Evolutionary conservation across 2,113 vertebrate species (phyloP), one percentile per base, ranked within the genome.

Genomic region (Chinchilla lanigera): DNA sequence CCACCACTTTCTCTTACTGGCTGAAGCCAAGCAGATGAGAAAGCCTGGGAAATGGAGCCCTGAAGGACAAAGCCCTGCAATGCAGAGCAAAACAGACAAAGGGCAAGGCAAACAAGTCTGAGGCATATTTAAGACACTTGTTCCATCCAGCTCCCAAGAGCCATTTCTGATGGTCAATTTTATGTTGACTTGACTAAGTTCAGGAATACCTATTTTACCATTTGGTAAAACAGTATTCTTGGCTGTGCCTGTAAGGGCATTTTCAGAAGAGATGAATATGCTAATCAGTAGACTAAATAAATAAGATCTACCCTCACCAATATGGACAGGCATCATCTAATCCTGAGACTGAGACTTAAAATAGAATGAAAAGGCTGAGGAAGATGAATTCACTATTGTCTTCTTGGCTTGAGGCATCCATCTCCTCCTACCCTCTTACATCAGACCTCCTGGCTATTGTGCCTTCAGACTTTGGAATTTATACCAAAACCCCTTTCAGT

Each of bases 1-100:
- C 69, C 14, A 73, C 17, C 38, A 69, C 28, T 81, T 33, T 33
- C 81, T 84, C 47, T 35, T 58, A 16, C 28, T 87, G 50, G 50
- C 24, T 73, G 97, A 95, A 85, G n/a, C 77, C 10, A 96, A 20
- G 33, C 87, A 94, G 17, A 47, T 65, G 26, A 84, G 78, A 94
- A 91, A 90, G 47, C 47, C 47, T 71, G 7, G 50, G 33, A 65
- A 89, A 90, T 17, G 28, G 9, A 89, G n/a, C 24, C 77, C 86
- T 89, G 13, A 19, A 22, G 7, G 28, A 85, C 71, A 86, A 30
- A n/a, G 26, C 22, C 41, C 50, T 82, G 5, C 0, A 4, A 71
- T 24, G 38, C 20, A 71, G 54, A 90, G 24, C 22, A 52, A 47
- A 56, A 83, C 9, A 88, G 65, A 93, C 35, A 94, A 85, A 86